These are phyloP conservation scores for Prionace glauca DNA, from an alignment of 2,797 vertebrate species.

Conservation along the genomic window DNA sequence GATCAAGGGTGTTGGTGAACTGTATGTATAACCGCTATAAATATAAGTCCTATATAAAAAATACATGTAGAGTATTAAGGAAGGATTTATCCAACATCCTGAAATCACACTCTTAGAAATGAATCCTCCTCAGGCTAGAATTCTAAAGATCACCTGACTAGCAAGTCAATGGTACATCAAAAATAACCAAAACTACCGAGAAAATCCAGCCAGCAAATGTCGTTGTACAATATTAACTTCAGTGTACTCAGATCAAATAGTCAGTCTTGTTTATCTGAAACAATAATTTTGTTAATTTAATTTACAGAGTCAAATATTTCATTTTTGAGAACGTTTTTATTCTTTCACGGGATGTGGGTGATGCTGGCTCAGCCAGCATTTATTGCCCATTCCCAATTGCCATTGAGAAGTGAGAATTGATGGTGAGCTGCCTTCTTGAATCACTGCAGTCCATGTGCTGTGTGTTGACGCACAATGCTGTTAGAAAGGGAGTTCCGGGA, in stretches of 20 bases:
- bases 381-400: too few relatives aligned
- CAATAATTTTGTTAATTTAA: background rate
- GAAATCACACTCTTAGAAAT: background rate
- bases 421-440: too few relatives aligned
- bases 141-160: background rate
- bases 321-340: background rate
- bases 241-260: background rate
- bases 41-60: background rate
- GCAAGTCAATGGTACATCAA: background rate
- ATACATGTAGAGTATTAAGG: background rate
- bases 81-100: background rate
- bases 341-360: too few relatives aligned
- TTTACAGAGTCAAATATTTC: background rate
- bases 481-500: too few relatives aligned
- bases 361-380: too few relatives aligned
- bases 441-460: too few relatives aligned
- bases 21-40: background rate
- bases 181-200: background rate
- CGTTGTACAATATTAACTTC: background rate
- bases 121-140: too few relatives aligned
- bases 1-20: background rate
- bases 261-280: background rate
- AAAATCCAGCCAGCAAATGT: background rate
- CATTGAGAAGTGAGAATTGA: too few relatives aligned
- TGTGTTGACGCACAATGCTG: too few relatives aligned